phyloP scores from a whole-genome alignment of 2,113 vertebrate species.

The Nothoprocta perdicaria region DNA sequence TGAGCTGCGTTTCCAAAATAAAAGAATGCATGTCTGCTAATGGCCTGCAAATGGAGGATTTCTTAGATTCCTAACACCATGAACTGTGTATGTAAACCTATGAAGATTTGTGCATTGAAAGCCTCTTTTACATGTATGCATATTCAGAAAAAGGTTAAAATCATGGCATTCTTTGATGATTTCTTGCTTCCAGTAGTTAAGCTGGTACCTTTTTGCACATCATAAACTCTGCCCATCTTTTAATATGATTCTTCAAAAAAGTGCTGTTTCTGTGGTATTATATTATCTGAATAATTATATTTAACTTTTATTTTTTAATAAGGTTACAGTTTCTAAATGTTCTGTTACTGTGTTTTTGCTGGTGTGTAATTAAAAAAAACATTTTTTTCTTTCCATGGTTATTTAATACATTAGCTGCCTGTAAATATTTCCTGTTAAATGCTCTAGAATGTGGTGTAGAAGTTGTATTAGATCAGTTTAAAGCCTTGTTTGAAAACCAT shows the following conservation, averaged over 20 bases:
- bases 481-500: slow-evolving; percentile 80
- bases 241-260: slow-evolving; percentile 72
- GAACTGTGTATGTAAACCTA: slow-evolving; percentile 67
- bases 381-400: slow-evolving; percentile 74
- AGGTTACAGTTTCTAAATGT: slow-evolving; percentile 75
- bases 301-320: slow-evolving; percentile 73
- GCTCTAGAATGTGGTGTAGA: slow-evolving; percentile 84
- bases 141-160: slow-evolving; percentile 69
- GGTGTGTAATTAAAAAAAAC: slow-evolving; percentile 78
- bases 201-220: slow-evolving; percentile 78
- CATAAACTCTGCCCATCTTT: slow-evolving; percentile 69
- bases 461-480: slow-evolving; percentile 79
- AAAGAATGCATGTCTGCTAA: slow-evolving; percentile 58
- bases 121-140: slow-evolving; percentile 49
- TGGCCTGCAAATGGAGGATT: slow-evolving; percentile 42
- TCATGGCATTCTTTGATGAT: slow-evolving; percentile 53
- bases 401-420: slow-evolving; percentile 83
- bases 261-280: slow-evolving; percentile 84
- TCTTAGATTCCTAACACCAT: slow-evolving; percentile 53
- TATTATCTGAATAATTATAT: slow-evolving; percentile 79
- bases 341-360: slow-evolving; percentile 80
- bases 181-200: slow-evolving; percentile 64
- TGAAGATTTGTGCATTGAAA: slow-evolving; percentile 65
- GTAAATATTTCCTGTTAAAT: slow-evolving; percentile 84
- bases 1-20: slow-evolving; percentile 45